Evolutionary conservation across 2,113 vertebrate genomes (phyloP).

Genomic region (Garra rufa): DNA sequence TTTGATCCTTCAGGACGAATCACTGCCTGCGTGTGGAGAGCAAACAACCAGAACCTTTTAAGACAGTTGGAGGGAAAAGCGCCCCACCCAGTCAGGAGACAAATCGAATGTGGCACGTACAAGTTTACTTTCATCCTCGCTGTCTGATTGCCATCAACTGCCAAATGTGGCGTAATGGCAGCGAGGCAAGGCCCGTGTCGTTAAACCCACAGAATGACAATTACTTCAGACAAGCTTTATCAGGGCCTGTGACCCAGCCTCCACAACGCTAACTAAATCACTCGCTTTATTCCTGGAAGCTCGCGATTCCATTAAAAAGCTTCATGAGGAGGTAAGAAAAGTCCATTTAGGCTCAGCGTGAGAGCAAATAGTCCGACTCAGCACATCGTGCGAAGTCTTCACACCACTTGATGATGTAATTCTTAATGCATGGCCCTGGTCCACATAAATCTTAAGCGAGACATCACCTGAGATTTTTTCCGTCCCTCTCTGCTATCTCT

Average conservation of each 20-base stretch:
- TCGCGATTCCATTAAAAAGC: constrained; percentile 69
- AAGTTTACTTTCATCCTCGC: constrained; percentile 68
- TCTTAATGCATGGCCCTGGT: constrained; percentile 78
- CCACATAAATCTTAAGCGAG: constrained; percentile 81
- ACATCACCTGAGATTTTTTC: constrained; percentile 80
- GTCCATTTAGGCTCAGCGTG: constrained; percentile 70
- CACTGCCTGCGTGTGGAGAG: constrained; percentile 61
- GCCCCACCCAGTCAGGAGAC: constrained; percentile 50
- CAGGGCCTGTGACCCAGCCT: constrained; percentile 58
- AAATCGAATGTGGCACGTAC: constrained; percentile 69
- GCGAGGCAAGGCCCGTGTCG: constrained; percentile 52
- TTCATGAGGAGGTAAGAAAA: constrained; percentile 62
- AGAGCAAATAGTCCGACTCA: constrained; percentile 76
- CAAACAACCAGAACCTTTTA: constrained; percentile 51
- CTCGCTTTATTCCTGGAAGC: constrained; percentile 63
- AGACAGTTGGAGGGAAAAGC: constrained; percentile 37
- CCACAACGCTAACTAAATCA: constrained; percentile 60
- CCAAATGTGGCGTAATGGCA: constrained; percentile 60
- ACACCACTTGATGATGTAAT: constrained; percentile 78
- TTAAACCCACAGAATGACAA: constrained; percentile 61
- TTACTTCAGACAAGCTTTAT: constrained; percentile 65
- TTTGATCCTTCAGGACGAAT: constrained; percentile 74
- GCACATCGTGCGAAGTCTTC: constrained; percentile 76
- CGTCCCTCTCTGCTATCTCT: constrained; percentile 38
- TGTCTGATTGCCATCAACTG: constrained; percentile 66